Evolutionary conservation across 2,797 vertebrate genomes (phyloP).

Genomic region (Nasua narica): DNA sequence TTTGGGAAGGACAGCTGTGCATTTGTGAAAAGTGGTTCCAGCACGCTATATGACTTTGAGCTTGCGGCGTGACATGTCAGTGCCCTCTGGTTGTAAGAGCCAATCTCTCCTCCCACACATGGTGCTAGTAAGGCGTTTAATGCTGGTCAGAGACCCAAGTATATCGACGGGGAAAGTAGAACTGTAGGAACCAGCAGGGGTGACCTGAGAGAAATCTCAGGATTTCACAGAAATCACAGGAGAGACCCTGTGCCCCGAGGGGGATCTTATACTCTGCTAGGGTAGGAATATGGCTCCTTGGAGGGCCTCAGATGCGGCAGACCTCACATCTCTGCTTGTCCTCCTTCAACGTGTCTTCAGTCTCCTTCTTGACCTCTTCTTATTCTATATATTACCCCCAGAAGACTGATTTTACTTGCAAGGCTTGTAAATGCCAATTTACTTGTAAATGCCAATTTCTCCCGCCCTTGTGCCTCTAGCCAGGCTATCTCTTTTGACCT

Average conservation of each 20-base stretch:
- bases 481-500: background rate
- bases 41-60: background rate
- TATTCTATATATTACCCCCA: background rate
- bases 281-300: background rate
- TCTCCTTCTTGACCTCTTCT: background rate
- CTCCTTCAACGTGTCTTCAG: background rate
- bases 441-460: background rate
- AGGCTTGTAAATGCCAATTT: background rate
- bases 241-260: background rate
- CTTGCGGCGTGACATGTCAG: background rate
- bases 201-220: background rate
- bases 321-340: background rate
- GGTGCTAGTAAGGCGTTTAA: background rate
- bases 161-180: background rate
- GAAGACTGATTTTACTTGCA: background rate
- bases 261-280: background rate
- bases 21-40: background rate
- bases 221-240: background rate
- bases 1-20: background rate
- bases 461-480: background rate
- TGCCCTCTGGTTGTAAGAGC: background rate
- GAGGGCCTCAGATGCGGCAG: background rate
- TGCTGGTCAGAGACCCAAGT: background rate
- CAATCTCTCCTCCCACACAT: background rate
- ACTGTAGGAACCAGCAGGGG: background rate